These are phyloP conservation scores for Oxygymnocypris stewartii DNA, from an alignment of 2,113 vertebrate species.

Conservation along the genomic window DNA sequence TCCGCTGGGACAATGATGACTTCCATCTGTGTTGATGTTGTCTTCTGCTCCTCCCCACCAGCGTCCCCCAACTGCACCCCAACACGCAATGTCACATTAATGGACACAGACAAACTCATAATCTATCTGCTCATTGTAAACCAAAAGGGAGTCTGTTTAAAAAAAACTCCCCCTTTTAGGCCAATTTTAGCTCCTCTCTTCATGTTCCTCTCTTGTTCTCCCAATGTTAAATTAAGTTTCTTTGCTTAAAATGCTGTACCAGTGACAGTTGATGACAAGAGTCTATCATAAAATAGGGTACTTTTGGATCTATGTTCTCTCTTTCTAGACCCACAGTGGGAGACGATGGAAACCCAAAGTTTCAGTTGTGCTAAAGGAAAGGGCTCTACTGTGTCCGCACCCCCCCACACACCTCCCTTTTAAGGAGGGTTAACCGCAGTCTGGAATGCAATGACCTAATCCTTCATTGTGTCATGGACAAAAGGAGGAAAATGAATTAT, in stretches of 20 bases:
- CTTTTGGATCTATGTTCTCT: background rate
- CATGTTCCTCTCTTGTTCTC: background rate
- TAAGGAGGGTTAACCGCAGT: slow-evolving; percentile 36
- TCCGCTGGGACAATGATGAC: slow-evolving; percentile 73
- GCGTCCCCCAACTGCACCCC: no score
- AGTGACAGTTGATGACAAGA: background rate
- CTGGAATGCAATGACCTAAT: slow-evolving; percentile 58
- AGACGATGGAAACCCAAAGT: background rate
- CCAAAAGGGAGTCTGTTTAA: background rate
- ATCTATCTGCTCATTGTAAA: slow-evolving; percentile 15
- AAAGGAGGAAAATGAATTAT: slow-evolving; percentile 59
- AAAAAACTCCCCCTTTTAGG: background rate
- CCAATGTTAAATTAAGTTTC: background rate
- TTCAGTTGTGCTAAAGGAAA: slow-evolving; percentile 30
- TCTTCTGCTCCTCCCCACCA: slow-evolving; percentile 56
- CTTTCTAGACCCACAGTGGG: background rate
- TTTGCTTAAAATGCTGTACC: background rate
- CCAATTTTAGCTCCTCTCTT: background rate
- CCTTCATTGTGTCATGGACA: slow-evolving; percentile 56
- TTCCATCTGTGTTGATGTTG: slow-evolving; percentile 89
- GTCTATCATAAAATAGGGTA: background rate
- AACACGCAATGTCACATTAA: slow-evolving; percentile 29
- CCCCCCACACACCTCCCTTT: slow-evolving; percentile 29
- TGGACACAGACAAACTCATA: slow-evolving; percentile 42
- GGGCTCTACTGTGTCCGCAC: slow-evolving; percentile 23